Evolutionary conservation across 2,888 invertebrate genomes (phyloP).

Genomic region (Antheraea yamamai): DNA sequence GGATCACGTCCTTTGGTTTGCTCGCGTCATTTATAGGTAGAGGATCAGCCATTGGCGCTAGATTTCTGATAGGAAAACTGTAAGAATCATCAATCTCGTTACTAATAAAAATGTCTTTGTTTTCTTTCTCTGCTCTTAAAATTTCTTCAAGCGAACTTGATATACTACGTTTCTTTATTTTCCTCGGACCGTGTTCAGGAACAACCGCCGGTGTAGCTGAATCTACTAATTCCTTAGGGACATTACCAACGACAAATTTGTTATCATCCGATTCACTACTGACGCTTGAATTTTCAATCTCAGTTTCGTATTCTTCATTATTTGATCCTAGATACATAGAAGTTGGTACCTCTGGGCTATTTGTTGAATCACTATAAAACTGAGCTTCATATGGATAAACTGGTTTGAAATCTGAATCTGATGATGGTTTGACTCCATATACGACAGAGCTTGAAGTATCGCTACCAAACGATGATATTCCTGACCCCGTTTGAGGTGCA

Average conservation of each 20-base stretch:
- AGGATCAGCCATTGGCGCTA: constrained; percentile 42
- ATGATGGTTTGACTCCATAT: constrained; percentile 70
- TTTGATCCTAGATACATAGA: constrained; percentile 76
- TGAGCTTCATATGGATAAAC: constrained; percentile 75
- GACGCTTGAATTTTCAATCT: constrained; percentile 48
- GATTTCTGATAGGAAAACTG: constrained; percentile 46
- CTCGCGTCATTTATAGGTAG: constrained; percentile 35
- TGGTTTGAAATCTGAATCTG: constrained; percentile 73
- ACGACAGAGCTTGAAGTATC: constrained; percentile 68
- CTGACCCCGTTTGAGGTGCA: constrained; percentile 66
- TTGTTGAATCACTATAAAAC: constrained; percentile 69
- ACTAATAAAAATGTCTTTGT: constrained; percentile 70
- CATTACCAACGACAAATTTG: constrained; percentile 86
- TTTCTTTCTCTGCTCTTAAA: constrained; percentile 62
- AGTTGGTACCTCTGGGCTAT: constrained; percentile 66
- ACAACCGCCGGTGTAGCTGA: constrained; percentile 82
- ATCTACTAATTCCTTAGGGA: constrained; percentile 82
- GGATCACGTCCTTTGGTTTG: constrained; percentile 50
- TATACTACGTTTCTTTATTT: constrained; percentile 64
- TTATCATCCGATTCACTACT: constrained; percentile 56
- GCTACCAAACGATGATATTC: constrained; percentile 59
- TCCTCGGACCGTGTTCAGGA: constrained; percentile 85
- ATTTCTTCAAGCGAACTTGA: constrained; percentile 69
- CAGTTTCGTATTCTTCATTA: constrained; percentile 60
- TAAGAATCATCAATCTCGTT: constrained; percentile 75